These are phyloP conservation scores for Solenopsis fugax DNA, from an alignment of 1,140 invertebrate species.

Conservation along the genomic window DNA sequence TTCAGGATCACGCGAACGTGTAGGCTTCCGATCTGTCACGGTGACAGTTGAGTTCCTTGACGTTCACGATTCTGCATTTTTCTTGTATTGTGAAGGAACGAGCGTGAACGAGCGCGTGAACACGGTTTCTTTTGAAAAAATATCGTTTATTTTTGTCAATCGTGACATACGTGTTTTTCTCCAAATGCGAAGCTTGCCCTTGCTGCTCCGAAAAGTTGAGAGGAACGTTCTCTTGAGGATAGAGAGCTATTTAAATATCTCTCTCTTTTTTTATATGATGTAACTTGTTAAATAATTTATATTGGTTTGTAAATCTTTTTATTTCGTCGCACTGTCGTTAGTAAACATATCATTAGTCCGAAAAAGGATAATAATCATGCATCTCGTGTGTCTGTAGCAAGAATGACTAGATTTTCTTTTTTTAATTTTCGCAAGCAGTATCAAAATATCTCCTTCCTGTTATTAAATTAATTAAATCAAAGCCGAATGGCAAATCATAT, in stretches of 20 bases:
- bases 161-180: not conserved
- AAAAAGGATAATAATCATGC: not conserved
- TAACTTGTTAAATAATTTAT: not conserved
- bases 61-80: not conserved
- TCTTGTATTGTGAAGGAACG: not conserved
- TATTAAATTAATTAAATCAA: not conserved
- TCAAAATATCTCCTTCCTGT: not conserved
- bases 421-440: not conserved
- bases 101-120: not conserved
- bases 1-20: conserved; percentile 8
- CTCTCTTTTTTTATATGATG: not conserved
- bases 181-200: too few relatives aligned
- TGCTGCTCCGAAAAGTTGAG: not conserved
- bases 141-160: not conserved
- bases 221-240: not conserved
- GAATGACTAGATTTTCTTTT: not conserved
- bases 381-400: not conserved
- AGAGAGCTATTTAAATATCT: not conserved
- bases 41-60: conserved; percentile 33
- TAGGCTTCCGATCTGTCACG: conserved; percentile 24
- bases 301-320: not conserved
- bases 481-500: not conserved
- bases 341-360: not conserved
- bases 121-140: not conserved
- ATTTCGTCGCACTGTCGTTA: not conserved